phyloP scores from a whole-genome alignment of 2,797 vertebrate species.

The Anomalospiza imberbis region DNA sequence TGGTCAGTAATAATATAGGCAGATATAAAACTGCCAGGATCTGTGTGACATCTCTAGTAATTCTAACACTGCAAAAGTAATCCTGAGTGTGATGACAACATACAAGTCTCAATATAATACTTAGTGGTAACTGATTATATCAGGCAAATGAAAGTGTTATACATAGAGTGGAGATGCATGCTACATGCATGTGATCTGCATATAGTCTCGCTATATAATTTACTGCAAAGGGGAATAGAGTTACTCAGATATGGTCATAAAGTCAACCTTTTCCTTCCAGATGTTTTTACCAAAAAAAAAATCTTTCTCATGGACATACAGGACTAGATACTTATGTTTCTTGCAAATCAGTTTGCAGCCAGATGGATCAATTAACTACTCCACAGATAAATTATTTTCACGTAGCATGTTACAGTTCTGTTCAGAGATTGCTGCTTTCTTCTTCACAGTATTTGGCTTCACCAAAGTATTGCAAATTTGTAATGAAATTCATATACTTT shows the following conservation, averaged over 20 bases:
- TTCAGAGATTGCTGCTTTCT: neutral
- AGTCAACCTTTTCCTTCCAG: neutral
- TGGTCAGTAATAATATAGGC: neutral
- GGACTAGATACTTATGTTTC: neutral
- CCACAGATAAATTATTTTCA: neutral
- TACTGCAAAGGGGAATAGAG: neutral
- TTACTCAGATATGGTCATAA: neutral
- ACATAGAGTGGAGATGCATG: neutral
- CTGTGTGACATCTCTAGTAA: neutral
- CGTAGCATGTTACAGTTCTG: neutral
- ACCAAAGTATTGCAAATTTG: neutral
- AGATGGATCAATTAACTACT: neutral
- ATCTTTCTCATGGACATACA: neutral
- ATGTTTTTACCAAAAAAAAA: neutral
- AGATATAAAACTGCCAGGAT: neutral
- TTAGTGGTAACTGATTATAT: neutral
- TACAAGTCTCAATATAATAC: neutral
- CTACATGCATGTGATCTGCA: neutral
- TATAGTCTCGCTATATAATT: neutral
- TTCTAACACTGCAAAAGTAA: neutral
- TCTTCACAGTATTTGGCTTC: neutral
- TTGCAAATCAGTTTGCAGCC: neutral
- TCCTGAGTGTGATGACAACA: neutral
- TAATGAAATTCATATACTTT: neutral
- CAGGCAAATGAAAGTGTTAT: neutral